These are phyloP conservation scores for Clepsis dumicolana DNA, from an alignment of 2,888 invertebrate genomes.

Conservation along the genomic window DNA sequence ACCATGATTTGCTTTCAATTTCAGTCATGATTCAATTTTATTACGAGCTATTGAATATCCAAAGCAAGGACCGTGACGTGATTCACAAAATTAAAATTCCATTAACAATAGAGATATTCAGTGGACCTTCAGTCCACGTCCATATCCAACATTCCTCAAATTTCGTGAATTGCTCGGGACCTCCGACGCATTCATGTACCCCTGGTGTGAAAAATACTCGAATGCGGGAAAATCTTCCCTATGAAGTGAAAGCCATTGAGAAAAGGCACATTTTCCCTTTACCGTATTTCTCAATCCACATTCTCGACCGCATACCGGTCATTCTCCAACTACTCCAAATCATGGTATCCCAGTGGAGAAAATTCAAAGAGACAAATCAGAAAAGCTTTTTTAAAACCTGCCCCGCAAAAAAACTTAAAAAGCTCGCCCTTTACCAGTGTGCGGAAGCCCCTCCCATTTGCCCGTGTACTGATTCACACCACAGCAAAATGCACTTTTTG, in stretches of 20 bases:
- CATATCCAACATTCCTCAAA: conserved; percentile 50
- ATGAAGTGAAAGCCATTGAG: conserved; percentile 58
- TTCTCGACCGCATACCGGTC: conserved; percentile 59
- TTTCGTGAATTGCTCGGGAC: conserved; percentile 59
- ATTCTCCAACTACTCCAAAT: conserved; percentile 63
- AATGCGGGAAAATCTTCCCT: conserved; percentile 84
- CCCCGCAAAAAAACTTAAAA: conserved; percentile 68
- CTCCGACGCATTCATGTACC: conserved; percentile 56
- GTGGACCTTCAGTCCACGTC: background rate
- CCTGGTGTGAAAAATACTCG: conserved; percentile 81
- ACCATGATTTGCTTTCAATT: no score
- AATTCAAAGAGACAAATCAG: conserved; percentile 82
- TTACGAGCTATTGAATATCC: conserved; percentile 5
- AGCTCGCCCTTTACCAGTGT: conserved; percentile 53
- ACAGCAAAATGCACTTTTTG: conserved; percentile 48
- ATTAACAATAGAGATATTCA: conserved; percentile 25
- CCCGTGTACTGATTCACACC: conserved; percentile 48
- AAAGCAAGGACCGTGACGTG: conserved; percentile 3
- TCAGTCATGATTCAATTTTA: background rate
- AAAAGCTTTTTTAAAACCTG: conserved; percentile 79
- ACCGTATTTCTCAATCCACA: conserved; percentile 48
- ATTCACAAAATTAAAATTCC: conserved; percentile 23
- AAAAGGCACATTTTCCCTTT: conserved; percentile 52
- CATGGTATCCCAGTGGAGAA: conserved; percentile 73
- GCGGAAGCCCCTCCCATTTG: conserved; percentile 57